Evolutionary conservation across 2,888 invertebrate genomes (phyloP).

Genomic region (Caenorhabditis macrosperma): DNA sequence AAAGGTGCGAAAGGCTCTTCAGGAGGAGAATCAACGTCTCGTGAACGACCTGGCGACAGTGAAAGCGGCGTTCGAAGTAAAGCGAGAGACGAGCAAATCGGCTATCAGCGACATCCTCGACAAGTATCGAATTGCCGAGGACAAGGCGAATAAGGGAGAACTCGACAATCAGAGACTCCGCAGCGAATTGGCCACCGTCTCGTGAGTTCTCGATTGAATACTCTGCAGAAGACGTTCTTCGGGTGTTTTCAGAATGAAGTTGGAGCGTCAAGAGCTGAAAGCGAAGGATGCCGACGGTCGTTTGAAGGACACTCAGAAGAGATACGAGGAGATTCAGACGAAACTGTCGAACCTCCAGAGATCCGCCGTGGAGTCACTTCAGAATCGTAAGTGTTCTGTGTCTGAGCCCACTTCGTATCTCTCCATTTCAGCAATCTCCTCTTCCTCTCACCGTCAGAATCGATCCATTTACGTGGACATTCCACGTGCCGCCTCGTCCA

Average conservation of each 20-base stretch:
- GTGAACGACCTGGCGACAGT: slow-evolving; percentile 45
- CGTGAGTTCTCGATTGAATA: slow-evolving; percentile 9
- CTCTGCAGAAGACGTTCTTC: too few relatives aligned
- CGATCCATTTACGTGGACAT: slow-evolving; percentile 57
- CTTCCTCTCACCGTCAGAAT: slow-evolving; percentile 35
- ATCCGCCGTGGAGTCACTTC: slow-evolving; percentile 53
- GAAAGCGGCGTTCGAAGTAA: slow-evolving; percentile 54
- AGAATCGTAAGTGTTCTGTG: slow-evolving; percentile 26
- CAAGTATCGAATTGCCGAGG: slow-evolving; percentile 54
- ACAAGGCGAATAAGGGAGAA: slow-evolving; percentile 43
- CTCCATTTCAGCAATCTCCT: slow-evolving; percentile 21
- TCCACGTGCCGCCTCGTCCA: slow-evolving; percentile 42
- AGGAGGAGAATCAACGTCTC: slow-evolving; percentile 51
- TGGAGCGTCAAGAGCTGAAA: slow-evolving; percentile 58
- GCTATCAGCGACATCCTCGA: slow-evolving; percentile 52
- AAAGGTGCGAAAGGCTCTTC: slow-evolving; percentile 41
- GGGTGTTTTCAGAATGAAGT: slow-evolving; percentile 45
- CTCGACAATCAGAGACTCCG: slow-evolving; percentile 49
- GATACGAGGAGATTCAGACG: slow-evolving; percentile 42
- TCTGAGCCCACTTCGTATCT: background rate
- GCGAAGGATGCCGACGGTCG: slow-evolving; percentile 28
- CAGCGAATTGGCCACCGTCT: slow-evolving; percentile 33
- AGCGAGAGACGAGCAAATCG: slow-evolving; percentile 52
- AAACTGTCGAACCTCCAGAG: slow-evolving; percentile 28
- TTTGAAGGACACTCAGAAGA: slow-evolving; percentile 30